Evolutionary conservation across 1,140 invertebrate genomes (phyloP).

Genomic region (Whitmania pigra): DNA sequence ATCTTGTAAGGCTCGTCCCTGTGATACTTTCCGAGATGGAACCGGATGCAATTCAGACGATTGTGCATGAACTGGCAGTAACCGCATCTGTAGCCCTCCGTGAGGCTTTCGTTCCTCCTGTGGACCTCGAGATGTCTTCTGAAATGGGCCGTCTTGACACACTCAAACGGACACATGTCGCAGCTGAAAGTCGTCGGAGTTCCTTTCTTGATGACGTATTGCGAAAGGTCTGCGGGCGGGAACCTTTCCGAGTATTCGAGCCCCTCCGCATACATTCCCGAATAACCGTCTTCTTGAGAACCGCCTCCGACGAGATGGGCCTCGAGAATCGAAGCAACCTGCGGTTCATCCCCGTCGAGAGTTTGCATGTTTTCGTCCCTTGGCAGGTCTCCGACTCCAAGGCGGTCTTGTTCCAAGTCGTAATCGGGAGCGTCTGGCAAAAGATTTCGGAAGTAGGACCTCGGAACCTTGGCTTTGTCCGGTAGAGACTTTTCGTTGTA

Average conservation of each 20-base stretch:
- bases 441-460: slow-evolving; percentile 11
- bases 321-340: neutral
- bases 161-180: slow-evolving; percentile 17
- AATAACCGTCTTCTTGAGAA: neutral
- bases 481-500: neutral
- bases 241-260: neutral
- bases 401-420: neutral
- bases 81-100: slow-evolving; percentile 21
- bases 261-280: neutral
- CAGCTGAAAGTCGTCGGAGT: slow-evolving; percentile 16
- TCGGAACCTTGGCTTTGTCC: neutral
- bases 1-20: slow-evolving; percentile 11
- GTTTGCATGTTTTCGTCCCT: neutral
- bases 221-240: neutral
- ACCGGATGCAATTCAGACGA: slow-evolving; percentile 10
- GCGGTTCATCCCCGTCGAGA: neutral
- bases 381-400: no score
- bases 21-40: slow-evolving; percentile 20
- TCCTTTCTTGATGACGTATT: slow-evolving; percentile 10
- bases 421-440: slow-evolving; percentile 13
- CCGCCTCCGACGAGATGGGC: neutral
- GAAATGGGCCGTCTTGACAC: slow-evolving; percentile 13
- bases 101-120: slow-evolving; percentile 17
- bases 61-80: slow-evolving; percentile 18
- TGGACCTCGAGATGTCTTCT: slow-evolving; percentile 15